Evolutionary conservation across 2,113 vertebrate species (phyloP).

Genomic region (Morone chrysops): DNA sequence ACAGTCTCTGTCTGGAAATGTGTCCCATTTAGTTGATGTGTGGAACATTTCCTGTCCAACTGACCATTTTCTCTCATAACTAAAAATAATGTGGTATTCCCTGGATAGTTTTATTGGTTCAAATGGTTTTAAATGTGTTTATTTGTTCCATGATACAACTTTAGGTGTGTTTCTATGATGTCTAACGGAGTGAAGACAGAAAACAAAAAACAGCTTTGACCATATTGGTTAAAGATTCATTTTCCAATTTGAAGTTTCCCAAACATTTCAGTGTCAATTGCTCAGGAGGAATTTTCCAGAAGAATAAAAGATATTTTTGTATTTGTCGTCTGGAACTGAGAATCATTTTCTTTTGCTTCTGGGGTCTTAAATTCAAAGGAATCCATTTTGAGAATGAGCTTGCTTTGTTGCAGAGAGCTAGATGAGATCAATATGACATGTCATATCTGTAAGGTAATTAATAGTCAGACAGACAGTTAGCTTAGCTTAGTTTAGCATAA

Average conservation of each 20-base stretch:
- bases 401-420: neutral
- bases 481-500: neutral
- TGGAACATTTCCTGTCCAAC: constrained; percentile 40
- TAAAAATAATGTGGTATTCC: constrained; percentile 19
- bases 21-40: constrained; percentile 28
- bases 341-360: constrained; percentile 8
- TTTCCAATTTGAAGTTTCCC: constrained; percentile 46
- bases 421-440: neutral
- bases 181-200: constrained; percentile 15
- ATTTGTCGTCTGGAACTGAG: neutral
- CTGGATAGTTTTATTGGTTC: constrained; percentile 20
- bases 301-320: neutral
- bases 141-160: constrained; percentile 33
- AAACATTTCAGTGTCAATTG: constrained; percentile 13
- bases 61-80: constrained; percentile 22
- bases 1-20: constrained; percentile 39
- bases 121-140: constrained; percentile 23
- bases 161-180: neutral
- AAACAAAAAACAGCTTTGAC: constrained; percentile 27
- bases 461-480: too few relatives aligned
- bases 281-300: neutral
- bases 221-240: constrained; percentile 29
- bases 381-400: neutral
- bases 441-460: neutral
- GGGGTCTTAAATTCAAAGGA: neutral